phyloP scores from a whole-genome alignment of 2,797 vertebrate genomes.

The Oreochromis grahami region DNA sequence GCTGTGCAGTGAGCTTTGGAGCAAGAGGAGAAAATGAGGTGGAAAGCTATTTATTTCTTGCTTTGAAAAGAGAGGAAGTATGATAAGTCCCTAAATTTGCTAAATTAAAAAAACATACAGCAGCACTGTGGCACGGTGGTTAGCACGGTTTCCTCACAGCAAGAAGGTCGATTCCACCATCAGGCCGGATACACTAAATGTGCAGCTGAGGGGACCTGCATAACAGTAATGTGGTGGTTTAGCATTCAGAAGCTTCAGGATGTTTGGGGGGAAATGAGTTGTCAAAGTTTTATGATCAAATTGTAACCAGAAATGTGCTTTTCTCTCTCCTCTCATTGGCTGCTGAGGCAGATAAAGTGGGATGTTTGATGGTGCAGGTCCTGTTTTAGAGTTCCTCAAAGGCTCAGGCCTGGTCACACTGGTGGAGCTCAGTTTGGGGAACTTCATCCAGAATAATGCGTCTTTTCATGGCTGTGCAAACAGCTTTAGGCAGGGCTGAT shows the following conservation, averaged over 20 bases:
- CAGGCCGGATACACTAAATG: not conserved
- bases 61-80: fast-evolving
- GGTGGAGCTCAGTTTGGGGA: not conserved
- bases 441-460: not conserved
- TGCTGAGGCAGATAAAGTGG: not conserved
- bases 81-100: fast-evolving
- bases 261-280: not conserved
- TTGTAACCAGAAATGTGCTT: not conserved
- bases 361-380: not conserved
- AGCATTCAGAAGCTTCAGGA: not conserved
- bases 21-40: not conserved
- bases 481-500: not conserved
- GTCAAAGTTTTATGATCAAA: not conserved
- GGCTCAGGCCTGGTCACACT: not conserved
- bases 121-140: not conserved
- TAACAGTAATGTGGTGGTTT: fast-evolving
- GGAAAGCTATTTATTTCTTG: not conserved
- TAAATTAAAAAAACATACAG: fast-evolving
- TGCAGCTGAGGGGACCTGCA: not conserved
- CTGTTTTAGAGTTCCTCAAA: not conserved
- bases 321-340: not conserved
- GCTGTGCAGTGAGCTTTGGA: not conserved
- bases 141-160: fast-evolving
- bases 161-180: fast-evolving
- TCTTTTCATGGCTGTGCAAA: not conserved